These are phyloP conservation scores for Bombus huntii DNA, from an alignment of 1,140 invertebrate genomes.

Conservation along the genomic window DNA sequence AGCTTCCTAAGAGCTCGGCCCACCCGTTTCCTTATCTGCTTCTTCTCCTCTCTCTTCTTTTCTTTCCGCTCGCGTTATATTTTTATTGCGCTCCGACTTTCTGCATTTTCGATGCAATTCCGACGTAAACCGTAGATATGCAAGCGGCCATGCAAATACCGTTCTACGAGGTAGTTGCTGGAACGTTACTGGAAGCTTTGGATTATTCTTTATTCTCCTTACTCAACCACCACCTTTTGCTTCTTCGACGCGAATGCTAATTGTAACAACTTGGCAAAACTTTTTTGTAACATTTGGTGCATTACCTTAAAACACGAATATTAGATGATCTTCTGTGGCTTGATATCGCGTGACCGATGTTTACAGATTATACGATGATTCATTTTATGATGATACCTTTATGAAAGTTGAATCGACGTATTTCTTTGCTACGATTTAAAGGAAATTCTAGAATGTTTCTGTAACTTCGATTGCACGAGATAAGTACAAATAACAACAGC, in stretches of 20 bases:
- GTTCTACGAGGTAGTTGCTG: too few relatives aligned
- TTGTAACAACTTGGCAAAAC: neutral
- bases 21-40: slow-evolving; percentile 44
- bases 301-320: neutral
- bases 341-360: neutral
- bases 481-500: too few relatives aligned
- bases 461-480: too few relatives aligned
- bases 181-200: too few relatives aligned
- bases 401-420: too few relatives aligned
- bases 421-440: too few relatives aligned
- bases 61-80: neutral
- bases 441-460: too few relatives aligned
- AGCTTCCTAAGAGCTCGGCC: slow-evolving; percentile 59
- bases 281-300: neutral
- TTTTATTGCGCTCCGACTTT: slow-evolving; percentile 33
- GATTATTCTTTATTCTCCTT: neutral
- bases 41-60: slow-evolving; percentile 10
- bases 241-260: neutral
- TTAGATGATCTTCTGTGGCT: neutral
- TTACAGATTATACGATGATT: neutral
- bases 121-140: slow-evolving; percentile 2
- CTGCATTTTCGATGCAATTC: slow-evolving; percentile 17
- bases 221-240: too few relatives aligned
- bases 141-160: slow-evolving; percentile 29
- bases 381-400: too few relatives aligned